Percentiles rank a stretch among this genome's conserved stretches.
phyloP scores from a whole-genome alignment of 2,888 invertebrate species.

The Diarsia mendica region DNA sequence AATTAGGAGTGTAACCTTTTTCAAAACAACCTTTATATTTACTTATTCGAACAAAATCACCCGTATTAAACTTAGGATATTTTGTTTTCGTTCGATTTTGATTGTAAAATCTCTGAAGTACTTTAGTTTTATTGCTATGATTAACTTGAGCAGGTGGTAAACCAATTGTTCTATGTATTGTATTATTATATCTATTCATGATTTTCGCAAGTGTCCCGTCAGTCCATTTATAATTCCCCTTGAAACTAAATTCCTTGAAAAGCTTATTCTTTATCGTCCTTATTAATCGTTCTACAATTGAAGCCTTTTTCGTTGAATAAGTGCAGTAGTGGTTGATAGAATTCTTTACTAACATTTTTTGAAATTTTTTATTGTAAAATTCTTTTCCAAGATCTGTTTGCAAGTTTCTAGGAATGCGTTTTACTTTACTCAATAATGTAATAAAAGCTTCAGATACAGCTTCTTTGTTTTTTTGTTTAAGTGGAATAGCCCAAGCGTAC shows the following conservation, averaged over 20 bases:
- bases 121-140: conserved; percentile 3
- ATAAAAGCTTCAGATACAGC: neutral
- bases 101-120: neutral
- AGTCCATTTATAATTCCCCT: neutral
- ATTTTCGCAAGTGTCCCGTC: neutral
- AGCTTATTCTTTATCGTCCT: conserved; percentile 2
- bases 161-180: neutral
- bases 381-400: conserved; percentile 3
- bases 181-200: neutral
- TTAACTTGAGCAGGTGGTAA: neutral
- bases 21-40: conserved; percentile 44
- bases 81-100: neutral
- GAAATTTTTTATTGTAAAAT: neutral
- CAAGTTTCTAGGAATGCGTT: neutral
- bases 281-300: conserved; percentile 13
- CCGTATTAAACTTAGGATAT: neutral
- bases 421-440: neutral
- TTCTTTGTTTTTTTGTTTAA: neutral
- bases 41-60: conserved; percentile 49
- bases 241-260: neutral
- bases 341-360: neutral
- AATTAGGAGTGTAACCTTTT: conserved; percentile 51
- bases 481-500: neutral
- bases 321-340: neutral
- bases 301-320: conserved; percentile 7